Percentiles rank a stretch among this genome's conserved stretches.
These are phyloP conservation scores for Neotragus pygmaeus DNA, from an alignment of 2,113 vertebrate genomes.

Conservation along the genomic window DNA sequence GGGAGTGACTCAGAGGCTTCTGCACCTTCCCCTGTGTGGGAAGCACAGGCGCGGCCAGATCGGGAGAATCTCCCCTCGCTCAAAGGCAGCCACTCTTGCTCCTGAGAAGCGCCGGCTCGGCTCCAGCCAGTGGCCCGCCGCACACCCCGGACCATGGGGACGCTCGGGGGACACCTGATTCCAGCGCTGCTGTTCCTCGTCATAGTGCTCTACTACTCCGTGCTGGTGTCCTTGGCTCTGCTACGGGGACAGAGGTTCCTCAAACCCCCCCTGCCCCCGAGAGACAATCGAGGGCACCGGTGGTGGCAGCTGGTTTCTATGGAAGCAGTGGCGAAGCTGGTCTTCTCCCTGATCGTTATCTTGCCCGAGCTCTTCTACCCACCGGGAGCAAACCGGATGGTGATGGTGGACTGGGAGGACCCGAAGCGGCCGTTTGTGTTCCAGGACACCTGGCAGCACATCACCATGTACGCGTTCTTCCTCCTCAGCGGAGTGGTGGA, in stretches of 20 bases:
- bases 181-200: accelerated
- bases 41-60: neutral
- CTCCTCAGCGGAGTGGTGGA: neutral
- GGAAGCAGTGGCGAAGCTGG: neutral
- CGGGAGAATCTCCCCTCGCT: neutral
- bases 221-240: slow-evolving; percentile 28
- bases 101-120: neutral
- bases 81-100: neutral
- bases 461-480: slow-evolving; percentile 37
- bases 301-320: neutral
- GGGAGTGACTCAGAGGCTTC: neutral
- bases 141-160: neutral
- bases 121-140: neutral
- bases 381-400: neutral
- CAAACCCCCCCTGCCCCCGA: neutral
- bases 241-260: neutral
- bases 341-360: accelerated
- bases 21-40: neutral
- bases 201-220: neutral
- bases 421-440: neutral
- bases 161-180: neutral
- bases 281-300: neutral
- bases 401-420: slow-evolving; percentile 28
- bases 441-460: slow-evolving; percentile 6
- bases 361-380: neutral